A percentile compares a stretch with the other conserved stretches of the same genome.
phyloP scores from a whole-genome alignment of 1,140 invertebrate genomes.

The Aradophagus sp. region DNA sequence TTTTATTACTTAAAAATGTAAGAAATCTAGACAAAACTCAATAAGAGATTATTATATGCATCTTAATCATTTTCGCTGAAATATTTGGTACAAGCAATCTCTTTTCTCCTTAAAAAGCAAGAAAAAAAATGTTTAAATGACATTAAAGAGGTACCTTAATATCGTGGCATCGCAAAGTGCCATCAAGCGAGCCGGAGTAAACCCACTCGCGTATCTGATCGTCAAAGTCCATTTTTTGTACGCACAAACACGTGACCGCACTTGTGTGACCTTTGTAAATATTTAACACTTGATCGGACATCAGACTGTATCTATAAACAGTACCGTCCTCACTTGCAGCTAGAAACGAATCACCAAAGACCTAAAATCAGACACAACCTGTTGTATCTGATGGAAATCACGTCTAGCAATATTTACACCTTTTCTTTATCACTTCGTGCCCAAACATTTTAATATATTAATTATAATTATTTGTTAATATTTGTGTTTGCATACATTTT shows the following conservation, averaged over 20 bases:
- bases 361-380: conserved; percentile 63
- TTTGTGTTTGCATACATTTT: no score
- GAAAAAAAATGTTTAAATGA: no score
- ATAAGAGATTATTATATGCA: no score
- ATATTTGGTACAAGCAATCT: no score
- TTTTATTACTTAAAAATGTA: no score
- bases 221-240: conserved; percentile 59
- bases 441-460: no score
- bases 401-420: conserved; percentile 1
- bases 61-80: no score
- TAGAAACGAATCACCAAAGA: conserved; percentile 71
- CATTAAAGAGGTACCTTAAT: conserved; percentile 76
- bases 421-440: no score
- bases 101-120: no score
- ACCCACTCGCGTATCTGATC: conserved; percentile 74
- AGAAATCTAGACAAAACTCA: no score
- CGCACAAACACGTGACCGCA: conserved; percentile 78
- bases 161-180: conserved; percentile 77
- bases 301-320: conserved; percentile 70
- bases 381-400: conserved; percentile 13
- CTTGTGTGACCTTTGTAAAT: conserved; percentile 73
- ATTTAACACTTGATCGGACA: conserved; percentile 69
- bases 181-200: conserved; percentile 79
- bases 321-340: conserved; percentile 73
- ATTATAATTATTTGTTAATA: no score